Evolutionary conservation across 2,797 vertebrate genomes (phyloP).

Genomic region (Uromys caudimaculatus): DNA sequence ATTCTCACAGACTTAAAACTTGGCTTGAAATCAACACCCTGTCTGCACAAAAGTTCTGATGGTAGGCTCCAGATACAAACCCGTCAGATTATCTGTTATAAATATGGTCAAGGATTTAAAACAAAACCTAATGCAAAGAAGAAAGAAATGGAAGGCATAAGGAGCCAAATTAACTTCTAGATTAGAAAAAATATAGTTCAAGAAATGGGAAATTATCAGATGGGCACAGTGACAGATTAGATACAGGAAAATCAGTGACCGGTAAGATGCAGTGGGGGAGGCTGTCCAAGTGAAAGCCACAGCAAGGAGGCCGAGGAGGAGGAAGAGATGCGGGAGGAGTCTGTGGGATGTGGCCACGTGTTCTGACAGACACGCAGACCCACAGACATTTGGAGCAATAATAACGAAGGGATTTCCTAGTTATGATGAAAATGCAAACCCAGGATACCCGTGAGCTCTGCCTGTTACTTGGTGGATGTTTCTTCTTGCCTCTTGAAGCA

Average conservation of each 20-base stretch:
- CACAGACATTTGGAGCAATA: slow-evolving; percentile 21
- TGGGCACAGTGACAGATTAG: slow-evolving; percentile 20
- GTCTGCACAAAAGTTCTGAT: background rate
- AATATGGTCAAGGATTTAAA: background rate
- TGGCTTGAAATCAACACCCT: background rate
- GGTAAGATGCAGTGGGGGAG: background rate
- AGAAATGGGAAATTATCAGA: slow-evolving; percentile 3
- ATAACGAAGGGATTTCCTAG: slow-evolving; percentile 9
- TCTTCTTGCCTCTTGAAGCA: background rate
- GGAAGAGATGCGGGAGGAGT: background rate
- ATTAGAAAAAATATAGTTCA: slow-evolving; percentile 11
- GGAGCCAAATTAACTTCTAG: slow-evolving; percentile 27
- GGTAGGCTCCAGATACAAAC: background rate
- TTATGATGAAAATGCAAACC: background rate
- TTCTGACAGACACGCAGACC: background rate
- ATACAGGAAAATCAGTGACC: background rate
- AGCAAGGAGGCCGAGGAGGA: background rate
- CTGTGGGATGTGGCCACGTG: background rate
- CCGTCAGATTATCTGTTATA: background rate
- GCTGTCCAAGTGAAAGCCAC: background rate
- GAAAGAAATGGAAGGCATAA: slow-evolving; percentile 7
- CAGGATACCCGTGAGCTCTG: background rate
- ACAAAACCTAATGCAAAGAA: slow-evolving; percentile 12
- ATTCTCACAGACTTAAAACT: background rate
- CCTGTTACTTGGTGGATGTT: background rate